A percentile compares a stretch with the other conserved stretches of the same genome.
Evolutionary conservation across 2,113 vertebrate species (phyloP).

Genomic region (Laterallus jamaicensis): DNA sequence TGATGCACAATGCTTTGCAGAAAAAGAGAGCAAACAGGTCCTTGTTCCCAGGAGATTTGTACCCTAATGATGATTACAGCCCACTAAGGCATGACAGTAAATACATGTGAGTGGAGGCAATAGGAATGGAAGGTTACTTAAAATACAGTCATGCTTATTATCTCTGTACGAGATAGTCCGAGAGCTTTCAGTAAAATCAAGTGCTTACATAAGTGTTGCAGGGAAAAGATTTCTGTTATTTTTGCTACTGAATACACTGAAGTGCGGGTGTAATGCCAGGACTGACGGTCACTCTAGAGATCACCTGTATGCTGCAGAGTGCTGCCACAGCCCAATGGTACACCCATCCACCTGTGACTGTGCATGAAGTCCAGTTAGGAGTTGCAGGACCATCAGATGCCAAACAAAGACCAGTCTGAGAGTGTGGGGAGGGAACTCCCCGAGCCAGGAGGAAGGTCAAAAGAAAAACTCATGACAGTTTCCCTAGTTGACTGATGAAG

Average conservation of each 20-base stretch:
- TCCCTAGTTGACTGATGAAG: background rate
- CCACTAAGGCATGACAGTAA: background rate
- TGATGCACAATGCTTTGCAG: background rate
- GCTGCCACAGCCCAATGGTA: no score
- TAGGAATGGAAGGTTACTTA: background rate
- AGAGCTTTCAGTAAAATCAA: background rate
- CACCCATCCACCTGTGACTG: background rate
- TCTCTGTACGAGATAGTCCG: background rate
- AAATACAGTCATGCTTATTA: background rate
- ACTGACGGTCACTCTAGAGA: background rate
- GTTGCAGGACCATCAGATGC: background rate
- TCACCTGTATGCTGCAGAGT: background rate
- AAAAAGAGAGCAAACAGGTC: background rate
- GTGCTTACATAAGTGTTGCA: background rate
- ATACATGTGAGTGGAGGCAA: background rate
- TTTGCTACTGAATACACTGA: background rate
- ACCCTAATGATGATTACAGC: background rate
- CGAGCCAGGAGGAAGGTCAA: background rate
- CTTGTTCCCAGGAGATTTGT: background rate
- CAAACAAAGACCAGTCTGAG: background rate
- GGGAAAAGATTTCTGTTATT: background rate
- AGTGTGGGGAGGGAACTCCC: background rate
- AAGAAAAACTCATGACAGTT: background rate
- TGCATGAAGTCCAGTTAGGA: background rate
- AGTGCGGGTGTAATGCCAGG: background rate